Conservation (phyloP, 1,140 invertebrate species). For the Theocolax elegans region DNA sequence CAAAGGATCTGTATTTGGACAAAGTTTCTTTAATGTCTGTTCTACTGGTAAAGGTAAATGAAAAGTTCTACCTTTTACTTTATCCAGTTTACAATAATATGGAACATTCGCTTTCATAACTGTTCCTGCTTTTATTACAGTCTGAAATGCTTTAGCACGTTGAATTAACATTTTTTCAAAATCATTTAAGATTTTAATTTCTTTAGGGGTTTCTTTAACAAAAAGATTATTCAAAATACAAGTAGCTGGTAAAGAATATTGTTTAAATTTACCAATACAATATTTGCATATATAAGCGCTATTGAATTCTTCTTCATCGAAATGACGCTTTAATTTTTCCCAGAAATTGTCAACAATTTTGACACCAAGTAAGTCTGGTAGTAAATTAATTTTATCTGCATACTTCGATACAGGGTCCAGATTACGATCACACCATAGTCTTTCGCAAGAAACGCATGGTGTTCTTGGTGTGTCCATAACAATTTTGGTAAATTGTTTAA, state of each 20-base stretch:
- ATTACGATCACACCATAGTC: conserved; percentile 43
- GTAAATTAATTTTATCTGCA: conserved; percentile 28
- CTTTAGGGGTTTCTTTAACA: conserved; percentile 27
- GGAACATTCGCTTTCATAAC: conserved; percentile 52
- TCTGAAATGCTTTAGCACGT: conserved; percentile 56
- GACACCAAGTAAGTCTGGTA: conserved; percentile 10
- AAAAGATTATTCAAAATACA: conserved; percentile 44
- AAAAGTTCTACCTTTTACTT: conserved; percentile 54
- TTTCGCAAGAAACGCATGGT: conserved; percentile 47
- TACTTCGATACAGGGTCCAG: conserved; percentile 24
- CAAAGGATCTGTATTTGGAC: conserved; percentile 40
- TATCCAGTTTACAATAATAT: conserved; percentile 43
- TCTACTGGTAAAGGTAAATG: conserved; percentile 55
- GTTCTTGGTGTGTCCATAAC: background rate
- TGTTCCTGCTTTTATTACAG: conserved; percentile 48
- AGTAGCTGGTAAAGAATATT: conserved; percentile 27
- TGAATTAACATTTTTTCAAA: conserved; percentile 53
- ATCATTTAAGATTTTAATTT: conserved; percentile 44
- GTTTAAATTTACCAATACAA: conserved; percentile 38
- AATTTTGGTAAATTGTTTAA: background rate
- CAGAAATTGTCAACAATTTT: conserved; percentile 32
- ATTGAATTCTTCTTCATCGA: background rate
- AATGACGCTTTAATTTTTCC: background rate
- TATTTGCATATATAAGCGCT: conserved; percentile 42
- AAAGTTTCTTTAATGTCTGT: conserved; percentile 51